Conservation (phyloP, 2,888 invertebrate species). For the Trissolcus japonicus region DNA sequence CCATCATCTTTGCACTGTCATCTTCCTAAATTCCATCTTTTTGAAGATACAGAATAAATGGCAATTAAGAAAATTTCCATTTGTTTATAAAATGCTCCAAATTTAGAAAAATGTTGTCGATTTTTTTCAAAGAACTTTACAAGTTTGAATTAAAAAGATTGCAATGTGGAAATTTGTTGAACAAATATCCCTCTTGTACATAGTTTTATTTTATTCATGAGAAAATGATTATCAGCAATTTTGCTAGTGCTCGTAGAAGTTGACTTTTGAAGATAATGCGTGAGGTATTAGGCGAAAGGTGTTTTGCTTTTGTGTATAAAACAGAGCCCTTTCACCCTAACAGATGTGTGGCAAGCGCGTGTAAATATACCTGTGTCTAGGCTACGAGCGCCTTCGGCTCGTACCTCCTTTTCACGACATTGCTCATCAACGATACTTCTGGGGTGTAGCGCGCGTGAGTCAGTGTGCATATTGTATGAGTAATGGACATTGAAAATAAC, state of each 20-base stretch:
- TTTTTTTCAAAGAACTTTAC: no score
- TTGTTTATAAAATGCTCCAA: no score
- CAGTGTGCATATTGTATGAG: conserved; percentile 49
- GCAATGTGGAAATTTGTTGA: no score
- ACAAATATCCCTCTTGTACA: no score
- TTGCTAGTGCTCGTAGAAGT: conserved; percentile 9
- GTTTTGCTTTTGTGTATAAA: conserved; percentile 49
- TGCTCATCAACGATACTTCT: conserved; percentile 64
- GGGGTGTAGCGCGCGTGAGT: conserved; percentile 44
- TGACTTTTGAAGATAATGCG: conserved; percentile 42
- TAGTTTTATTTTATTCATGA: conserved; percentile 24
- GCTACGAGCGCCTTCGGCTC: conserved; percentile 30
- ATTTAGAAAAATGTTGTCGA: no score
- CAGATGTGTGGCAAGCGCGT: conserved; percentile 67
- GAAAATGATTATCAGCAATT: conserved; percentile 35
- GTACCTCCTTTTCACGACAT: conserved; percentile 64
- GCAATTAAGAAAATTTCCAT: background rate
- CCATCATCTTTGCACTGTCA: conserved; percentile 4
- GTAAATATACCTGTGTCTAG: conserved; percentile 64
- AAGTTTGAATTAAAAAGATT: no score
- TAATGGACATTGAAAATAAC: conserved; percentile 53
- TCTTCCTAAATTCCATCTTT: background rate
- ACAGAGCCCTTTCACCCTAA: conserved; percentile 59
- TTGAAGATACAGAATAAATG: no score
- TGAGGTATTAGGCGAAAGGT: conserved; percentile 32